Evolutionary conservation across 2,797 vertebrate species (phyloP).

Genomic region (Epinephelus awoara): DNA sequence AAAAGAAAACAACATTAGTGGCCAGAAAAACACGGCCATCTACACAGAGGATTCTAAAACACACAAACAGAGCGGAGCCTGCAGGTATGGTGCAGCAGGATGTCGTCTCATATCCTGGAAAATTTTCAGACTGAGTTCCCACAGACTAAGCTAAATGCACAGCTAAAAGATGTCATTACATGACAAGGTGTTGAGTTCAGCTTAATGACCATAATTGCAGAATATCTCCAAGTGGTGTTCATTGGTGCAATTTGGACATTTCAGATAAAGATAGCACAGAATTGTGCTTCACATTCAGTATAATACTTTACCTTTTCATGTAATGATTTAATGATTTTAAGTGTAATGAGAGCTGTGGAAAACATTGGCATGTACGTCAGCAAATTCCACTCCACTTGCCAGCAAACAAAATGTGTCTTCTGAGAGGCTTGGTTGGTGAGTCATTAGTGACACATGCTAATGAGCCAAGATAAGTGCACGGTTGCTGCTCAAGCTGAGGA

Average conservation of each 20-base stretch:
- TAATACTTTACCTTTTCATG: slow-evolving; percentile 60
- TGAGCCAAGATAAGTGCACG: slow-evolving; percentile 66
- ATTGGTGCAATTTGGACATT: slow-evolving; percentile 41
- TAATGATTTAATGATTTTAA: slow-evolving; percentile 76
- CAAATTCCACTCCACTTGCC: slow-evolving; percentile 68
- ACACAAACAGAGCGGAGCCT: background rate
- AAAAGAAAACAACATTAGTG: background rate
- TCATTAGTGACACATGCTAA: slow-evolving; percentile 72
- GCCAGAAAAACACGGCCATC: background rate
- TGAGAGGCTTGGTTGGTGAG: slow-evolving; percentile 59
- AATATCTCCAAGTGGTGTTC: slow-evolving; percentile 26
- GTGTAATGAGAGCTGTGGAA: slow-evolving; percentile 66
- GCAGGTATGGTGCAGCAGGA: background rate
- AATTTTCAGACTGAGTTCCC: slow-evolving; percentile 6
- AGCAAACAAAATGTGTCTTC: slow-evolving; percentile 60
- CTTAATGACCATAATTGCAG: slow-evolving; percentile 49
- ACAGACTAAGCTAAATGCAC: background rate
- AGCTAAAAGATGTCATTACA: slow-evolving; percentile 20
- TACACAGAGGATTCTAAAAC: background rate
- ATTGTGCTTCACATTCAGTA: slow-evolving; percentile 55
- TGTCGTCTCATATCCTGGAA: slow-evolving; percentile 6
- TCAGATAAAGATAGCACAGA: slow-evolving; percentile 57
- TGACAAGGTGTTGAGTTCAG: slow-evolving; percentile 38
- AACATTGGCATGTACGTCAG: slow-evolving; percentile 66
- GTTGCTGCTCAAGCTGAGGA: slow-evolving; percentile 28